Base-by-base conservation (phyloP, 2,113 vertebrate species). In the Glareola pratincola region DNA sequence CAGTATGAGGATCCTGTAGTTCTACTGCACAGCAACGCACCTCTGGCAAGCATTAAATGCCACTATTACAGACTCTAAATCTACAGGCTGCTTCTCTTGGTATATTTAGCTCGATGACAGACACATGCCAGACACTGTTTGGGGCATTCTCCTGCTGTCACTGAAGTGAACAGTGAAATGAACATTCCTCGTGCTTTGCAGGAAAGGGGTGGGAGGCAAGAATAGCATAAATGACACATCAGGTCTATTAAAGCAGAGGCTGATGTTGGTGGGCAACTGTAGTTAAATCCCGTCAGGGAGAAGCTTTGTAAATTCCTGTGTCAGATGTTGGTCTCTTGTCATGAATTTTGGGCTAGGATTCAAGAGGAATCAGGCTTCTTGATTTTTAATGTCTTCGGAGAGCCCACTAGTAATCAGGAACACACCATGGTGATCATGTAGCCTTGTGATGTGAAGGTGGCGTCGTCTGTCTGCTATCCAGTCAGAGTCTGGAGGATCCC, bases 381-480 rank as follows among this genome's bases (percentile, higher is more conserved):
- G 26, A 18, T 37, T 72, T 84, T 45, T 41, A 5, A 23, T 18
- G 15, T 10, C 22, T 23, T 39, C 53, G 60, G 57, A 39, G 26
- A 50, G 17, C 11, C 6, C 6, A 17, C 4, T 10, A 18, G 26
- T 8, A 67, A n/a, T 5, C 12, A 59, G 16, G 47, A 78, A 54
- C 68, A 12, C 12, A 21, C 13, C 0, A 0, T 30, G 16, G 27
- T n/a, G 15, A 4, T n/a, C 26, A 3, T 1, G 0, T 3, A 37
- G 34, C 43, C 32, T 54, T 45, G 34, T 43, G 69, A 32, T 5
- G 36, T 5, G 30, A 47, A 50, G 36, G 23, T 67, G 47, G 37
- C 4, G 3, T 16, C 41, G 36, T 27, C 60, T 73, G 12, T 27
- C 47, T 85, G 27, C 15, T 54, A 4, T 8, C n/a, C 45, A 80